These are phyloP conservation scores for Nebria ingens DNA, from an alignment of 1,140 invertebrate species.

Conservation along the genomic window DNA sequence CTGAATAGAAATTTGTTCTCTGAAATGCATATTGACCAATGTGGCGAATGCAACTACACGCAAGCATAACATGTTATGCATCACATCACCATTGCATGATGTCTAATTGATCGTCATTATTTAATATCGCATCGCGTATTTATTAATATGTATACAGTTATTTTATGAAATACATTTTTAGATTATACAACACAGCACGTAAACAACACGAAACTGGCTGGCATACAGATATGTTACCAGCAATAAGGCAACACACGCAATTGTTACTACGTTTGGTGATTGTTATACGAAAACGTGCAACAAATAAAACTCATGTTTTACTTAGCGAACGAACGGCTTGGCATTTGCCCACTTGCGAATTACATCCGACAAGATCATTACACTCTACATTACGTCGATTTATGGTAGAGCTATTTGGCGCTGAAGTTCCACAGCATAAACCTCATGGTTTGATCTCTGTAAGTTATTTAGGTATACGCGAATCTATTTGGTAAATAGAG, in stretches of 20 bases:
- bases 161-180: conserved; percentile 15
- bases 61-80: too few relatives aligned
- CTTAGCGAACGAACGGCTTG: conserved; percentile 70
- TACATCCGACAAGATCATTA: conserved; percentile 74
- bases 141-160: too few relatives aligned
- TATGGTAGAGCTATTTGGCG: conserved; percentile 85
- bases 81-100: too few relatives aligned
- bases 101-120: too few relatives aligned
- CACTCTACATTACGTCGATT: conserved; percentile 81
- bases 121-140: background rate
- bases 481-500: background rate
- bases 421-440: conserved; percentile 71
- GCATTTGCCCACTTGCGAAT: conserved; percentile 79
- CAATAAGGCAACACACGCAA: conserved; percentile 52
- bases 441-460: conserved; percentile 69
- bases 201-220: conserved; percentile 40
- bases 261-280: conserved; percentile 68
- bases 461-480: conserved; percentile 3
- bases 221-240: conserved; percentile 63
- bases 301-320: conserved; percentile 73
- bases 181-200: conserved; percentile 27
- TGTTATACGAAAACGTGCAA: conserved; percentile 69
- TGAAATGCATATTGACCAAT: too few relatives aligned
- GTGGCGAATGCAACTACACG: too few relatives aligned
- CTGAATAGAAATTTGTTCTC: too few relatives aligned